Percentiles rank a stretch among this genome's conserved stretches.
Evolutionary conservation across 1,140 invertebrate species (phyloP).

Genomic region (Cotesia chilonis): DNA sequence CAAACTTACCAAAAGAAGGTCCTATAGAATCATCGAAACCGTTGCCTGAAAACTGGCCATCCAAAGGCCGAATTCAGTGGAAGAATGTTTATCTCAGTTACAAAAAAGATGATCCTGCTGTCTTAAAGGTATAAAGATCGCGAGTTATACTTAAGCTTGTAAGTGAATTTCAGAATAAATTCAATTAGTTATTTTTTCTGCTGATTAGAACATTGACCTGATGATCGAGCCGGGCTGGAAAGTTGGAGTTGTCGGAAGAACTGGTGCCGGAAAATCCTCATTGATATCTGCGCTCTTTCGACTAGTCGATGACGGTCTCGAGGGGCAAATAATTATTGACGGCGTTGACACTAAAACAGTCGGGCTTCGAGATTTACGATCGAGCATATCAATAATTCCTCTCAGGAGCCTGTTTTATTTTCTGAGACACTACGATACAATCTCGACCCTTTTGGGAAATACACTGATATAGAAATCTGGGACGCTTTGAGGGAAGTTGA

Average conservation of each 20-base stretch:
- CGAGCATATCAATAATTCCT: slow-evolving; percentile 74
- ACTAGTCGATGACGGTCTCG: slow-evolving; percentile 66
- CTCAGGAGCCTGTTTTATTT: slow-evolving; percentile 76
- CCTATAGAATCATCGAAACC: slow-evolving; percentile 54
- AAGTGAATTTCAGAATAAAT: not conserved
- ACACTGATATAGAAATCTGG: slow-evolving; percentile 73
- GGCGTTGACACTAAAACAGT: slow-evolving; percentile 70
- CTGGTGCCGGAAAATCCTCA: slow-evolving; percentile 94
- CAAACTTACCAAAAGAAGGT: slow-evolving; percentile 71
- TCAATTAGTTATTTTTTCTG: not conserved
- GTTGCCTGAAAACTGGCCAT: slow-evolving; percentile 76
- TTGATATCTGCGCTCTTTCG: slow-evolving; percentile 85
- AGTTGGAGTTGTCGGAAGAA: slow-evolving; percentile 87
- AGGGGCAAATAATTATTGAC: slow-evolving; percentile 74
- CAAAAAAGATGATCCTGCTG: slow-evolving; percentile 63
- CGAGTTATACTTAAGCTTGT: slow-evolving; percentile 27
- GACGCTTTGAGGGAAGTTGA: slow-evolving; percentile 70
- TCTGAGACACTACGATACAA: slow-evolving; percentile 70
- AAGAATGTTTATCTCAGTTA: slow-evolving; percentile 68
- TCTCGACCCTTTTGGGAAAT: slow-evolving; percentile 71
- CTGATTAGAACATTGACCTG: slow-evolving; percentile 66
- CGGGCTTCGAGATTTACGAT: slow-evolving; percentile 71
- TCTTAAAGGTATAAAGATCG: slow-evolving; percentile 64
- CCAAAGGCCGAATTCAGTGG: slow-evolving; percentile 71
- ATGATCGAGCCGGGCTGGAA: slow-evolving; percentile 63